phyloP scores from a whole-genome alignment of 2,797 vertebrate genomes.

The Squalus acanthias region DNA sequence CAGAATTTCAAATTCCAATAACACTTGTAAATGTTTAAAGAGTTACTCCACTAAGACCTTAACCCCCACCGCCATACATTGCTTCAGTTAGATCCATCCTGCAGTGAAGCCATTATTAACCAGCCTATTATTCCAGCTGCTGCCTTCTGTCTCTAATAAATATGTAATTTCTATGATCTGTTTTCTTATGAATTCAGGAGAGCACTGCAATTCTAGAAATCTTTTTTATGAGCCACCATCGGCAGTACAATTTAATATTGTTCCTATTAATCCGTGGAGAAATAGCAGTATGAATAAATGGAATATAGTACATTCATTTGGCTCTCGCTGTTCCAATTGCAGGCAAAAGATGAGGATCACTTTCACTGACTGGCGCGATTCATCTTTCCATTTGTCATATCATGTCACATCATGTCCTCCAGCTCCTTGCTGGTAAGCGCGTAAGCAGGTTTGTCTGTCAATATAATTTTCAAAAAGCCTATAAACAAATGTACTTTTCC shows the following conservation, averaged over 20 bases:
- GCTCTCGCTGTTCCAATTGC: slow-evolving; percentile 43
- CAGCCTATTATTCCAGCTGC: slow-evolving; percentile 45
- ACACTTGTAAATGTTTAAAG: not conserved
- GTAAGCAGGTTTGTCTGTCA: slow-evolving; percentile 57
- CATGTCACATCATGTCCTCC: slow-evolving; percentile 50
- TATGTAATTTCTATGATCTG: slow-evolving; percentile 46
- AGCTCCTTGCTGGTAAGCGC: slow-evolving; percentile 52
- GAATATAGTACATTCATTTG: slow-evolving; percentile 45
- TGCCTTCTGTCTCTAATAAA: slow-evolving; percentile 46
- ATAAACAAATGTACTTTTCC: slow-evolving; percentile 55
- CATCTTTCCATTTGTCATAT: slow-evolving; percentile 56
- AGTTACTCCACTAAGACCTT: not conserved
- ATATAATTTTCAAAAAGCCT: slow-evolving; percentile 54
- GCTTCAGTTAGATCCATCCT: slow-evolving; percentile 38
- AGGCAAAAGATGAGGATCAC: slow-evolving; percentile 40
- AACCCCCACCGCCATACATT: not conserved
- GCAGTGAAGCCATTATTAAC: slow-evolving; percentile 44
- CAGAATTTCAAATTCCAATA: not conserved
- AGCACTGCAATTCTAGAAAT: slow-evolving; percentile 12
- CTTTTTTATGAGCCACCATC: not conserved
- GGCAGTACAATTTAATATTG: slow-evolving; percentile 40
- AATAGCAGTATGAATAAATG: slow-evolving; percentile 46
- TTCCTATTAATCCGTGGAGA: slow-evolving; percentile 51
- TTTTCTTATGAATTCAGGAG: slow-evolving; percentile 46
- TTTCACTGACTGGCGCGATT: slow-evolving; percentile 43